Evolutionary conservation across 92 coral and sea anemone genomes (phyloP).

Genomic region (Plumapathes pennacea): DNA sequence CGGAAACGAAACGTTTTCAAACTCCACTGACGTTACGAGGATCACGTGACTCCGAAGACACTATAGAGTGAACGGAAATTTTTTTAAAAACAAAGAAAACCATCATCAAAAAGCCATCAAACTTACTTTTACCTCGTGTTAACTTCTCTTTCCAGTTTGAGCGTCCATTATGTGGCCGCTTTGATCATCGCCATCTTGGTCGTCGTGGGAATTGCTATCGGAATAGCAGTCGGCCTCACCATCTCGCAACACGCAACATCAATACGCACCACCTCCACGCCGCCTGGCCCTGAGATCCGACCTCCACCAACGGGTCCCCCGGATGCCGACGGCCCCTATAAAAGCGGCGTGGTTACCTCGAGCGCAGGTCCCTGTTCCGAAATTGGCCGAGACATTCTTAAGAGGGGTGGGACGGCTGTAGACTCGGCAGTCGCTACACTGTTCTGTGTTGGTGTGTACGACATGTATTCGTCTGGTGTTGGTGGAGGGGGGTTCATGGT

Average conservation of each 20-base stretch:
- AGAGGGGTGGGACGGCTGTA: conserved; percentile 41
- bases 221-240: conserved; percentile 16
- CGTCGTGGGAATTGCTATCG: conserved; percentile 11
- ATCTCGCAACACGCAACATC: conserved; percentile 5
- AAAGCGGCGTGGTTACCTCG: conserved; percentile 62
- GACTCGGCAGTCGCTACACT: conserved; percentile 54
- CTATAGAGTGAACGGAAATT: no score
- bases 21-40: no score
- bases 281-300: conserved; percentile 19
- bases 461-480: conserved; percentile 63
- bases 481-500: conserved; percentile 63
- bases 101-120: no score
- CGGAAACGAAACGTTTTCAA: no score
- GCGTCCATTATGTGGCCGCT: no score
- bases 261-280: conserved; percentile 3
- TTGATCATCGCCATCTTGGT: conserved; percentile 4
- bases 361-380: conserved; percentile 66
- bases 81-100: no score
- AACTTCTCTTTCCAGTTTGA: no score
- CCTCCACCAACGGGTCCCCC: conserved; percentile 53
- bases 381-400: conserved; percentile 40
- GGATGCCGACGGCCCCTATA: conserved; percentile 60
- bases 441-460: conserved; percentile 53
- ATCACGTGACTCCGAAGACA: no score
- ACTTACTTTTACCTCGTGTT: no score